phyloP scores from a whole-genome alignment of 2,888 invertebrate species.

The Drosophila incognita region DNA sequence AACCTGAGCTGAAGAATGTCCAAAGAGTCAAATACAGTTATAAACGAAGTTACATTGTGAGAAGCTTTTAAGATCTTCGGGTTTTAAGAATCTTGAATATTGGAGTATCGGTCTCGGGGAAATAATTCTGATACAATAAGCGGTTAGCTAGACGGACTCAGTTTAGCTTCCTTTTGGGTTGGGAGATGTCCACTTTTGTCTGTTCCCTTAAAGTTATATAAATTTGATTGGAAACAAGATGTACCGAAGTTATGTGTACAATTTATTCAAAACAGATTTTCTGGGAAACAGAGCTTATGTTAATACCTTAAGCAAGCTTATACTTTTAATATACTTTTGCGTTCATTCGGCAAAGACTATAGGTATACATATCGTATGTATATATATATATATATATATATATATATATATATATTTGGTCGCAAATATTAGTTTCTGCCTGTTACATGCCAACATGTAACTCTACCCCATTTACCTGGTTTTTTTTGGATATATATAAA shows the following conservation, averaged over 20 bases:
- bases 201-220: background rate
- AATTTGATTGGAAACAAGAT: background rate
- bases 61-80: background rate
- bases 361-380: background rate
- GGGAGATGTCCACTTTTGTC: background rate
- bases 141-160: background rate
- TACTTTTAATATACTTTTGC: background rate
- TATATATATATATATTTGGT: background rate
- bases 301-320: background rate
- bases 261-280: background rate
- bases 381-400: background rate
- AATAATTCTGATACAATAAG: background rate
- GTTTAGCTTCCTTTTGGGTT: background rate
- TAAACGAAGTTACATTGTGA: background rate
- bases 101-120: background rate
- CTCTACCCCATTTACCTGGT: conserved; percentile 8
- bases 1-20: background rate
- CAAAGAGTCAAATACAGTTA: background rate
- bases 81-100: background rate
- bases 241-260: background rate
- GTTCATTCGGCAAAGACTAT: background rate
- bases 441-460: conserved; percentile 5
- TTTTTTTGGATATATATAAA: conserved; percentile 4
- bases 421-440: background rate
- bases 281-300: background rate